Percentiles rank a stretch among this genome's conserved stretches.
phyloP scores from a whole-genome alignment of 2,113 vertebrate species.

The Psittacara wagleri region DNA sequence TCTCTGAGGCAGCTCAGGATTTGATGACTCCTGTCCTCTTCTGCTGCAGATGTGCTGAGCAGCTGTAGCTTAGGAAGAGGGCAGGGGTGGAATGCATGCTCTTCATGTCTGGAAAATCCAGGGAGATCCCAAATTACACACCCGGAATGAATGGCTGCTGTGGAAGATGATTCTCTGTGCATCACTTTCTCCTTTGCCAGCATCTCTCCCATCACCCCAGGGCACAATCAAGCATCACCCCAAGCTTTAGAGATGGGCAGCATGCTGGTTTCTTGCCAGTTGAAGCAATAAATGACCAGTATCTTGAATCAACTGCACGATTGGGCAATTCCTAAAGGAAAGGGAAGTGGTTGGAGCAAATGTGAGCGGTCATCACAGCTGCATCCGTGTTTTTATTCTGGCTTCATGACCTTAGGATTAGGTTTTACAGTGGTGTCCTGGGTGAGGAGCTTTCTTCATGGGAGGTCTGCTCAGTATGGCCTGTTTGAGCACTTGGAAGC shows the following conservation, averaged over 20 bases:
- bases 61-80: neutral
- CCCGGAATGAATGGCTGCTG: neutral
- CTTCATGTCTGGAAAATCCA: conserved; percentile 35
- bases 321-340: neutral
- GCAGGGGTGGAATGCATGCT: neutral
- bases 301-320: neutral
- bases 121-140: neutral
- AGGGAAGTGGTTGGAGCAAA: conserved; percentile 18
- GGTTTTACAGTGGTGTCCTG: neutral
- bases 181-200: neutral
- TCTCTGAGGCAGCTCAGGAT: neutral
- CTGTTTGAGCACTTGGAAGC: neutral
- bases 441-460: neutral
- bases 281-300: neutral
- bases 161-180: neutral
- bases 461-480: neutral
- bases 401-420: neutral
- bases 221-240: rapidly evolving
- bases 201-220: neutral
- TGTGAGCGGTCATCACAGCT: neutral
- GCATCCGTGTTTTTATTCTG: neutral
- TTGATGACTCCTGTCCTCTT: neutral
- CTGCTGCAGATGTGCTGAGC: neutral
- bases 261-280: neutral
- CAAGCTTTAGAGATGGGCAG: neutral